Evolutionary conservation across 2,888 invertebrate genomes (phyloP).

Genomic region (Ptychoptera contaminata): DNA sequence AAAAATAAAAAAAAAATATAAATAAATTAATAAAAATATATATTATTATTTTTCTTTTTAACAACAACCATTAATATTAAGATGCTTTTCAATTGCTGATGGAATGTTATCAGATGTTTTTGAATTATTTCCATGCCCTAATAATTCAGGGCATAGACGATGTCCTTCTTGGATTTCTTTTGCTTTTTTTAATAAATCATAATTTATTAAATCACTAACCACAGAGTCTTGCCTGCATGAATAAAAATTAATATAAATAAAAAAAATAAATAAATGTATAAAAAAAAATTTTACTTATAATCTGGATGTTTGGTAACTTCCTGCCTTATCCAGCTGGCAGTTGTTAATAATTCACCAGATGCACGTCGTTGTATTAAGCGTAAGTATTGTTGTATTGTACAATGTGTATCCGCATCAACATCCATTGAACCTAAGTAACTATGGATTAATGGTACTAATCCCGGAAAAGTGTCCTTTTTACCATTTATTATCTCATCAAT

Average conservation of each 20-base stretch:
- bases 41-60: neutral
- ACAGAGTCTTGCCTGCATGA: constrained; percentile 71
- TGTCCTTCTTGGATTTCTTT: constrained; percentile 56
- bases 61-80: constrained; percentile 21
- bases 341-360: constrained; percentile 79
- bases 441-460: constrained; percentile 84
- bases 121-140: constrained; percentile 55
- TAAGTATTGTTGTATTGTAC: constrained; percentile 92
- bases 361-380: constrained; percentile 79
- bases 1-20: too few species aligned
- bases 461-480: constrained; percentile 82
- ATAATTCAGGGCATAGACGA: constrained; percentile 54
- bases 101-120: constrained; percentile 81
- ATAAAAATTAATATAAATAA: too few species aligned
- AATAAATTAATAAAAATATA: neutral
- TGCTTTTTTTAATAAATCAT: constrained; percentile 69
- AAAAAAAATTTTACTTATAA: constrained; percentile 50
- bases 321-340: constrained; percentile 87
- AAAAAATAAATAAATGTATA: neutral
- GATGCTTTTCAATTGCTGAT: constrained; percentile 48
- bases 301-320: constrained; percentile 77
- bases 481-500: constrained; percentile 96
- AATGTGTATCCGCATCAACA: constrained; percentile 95
- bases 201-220: constrained; percentile 76
- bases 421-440: constrained; percentile 91